A percentile compares a stretch with the other conserved stretches of the same genome.
phyloP scores from a whole-genome alignment of 1,140 invertebrate genomes.

The Sminthurinus signatus region DNA sequence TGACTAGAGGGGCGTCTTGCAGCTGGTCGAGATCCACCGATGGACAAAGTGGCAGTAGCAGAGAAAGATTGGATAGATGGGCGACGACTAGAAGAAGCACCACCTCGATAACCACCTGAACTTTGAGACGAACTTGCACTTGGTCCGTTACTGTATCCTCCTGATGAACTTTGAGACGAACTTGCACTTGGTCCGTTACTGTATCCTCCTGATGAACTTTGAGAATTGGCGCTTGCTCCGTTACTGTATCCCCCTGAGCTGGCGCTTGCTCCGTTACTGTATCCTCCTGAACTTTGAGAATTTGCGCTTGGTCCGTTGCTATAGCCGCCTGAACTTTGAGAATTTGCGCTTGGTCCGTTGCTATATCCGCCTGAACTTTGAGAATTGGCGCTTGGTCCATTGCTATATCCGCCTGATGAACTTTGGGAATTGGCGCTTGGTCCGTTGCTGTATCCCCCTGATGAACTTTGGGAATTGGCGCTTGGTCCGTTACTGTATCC shows the following conservation, averaged over 20 bases:
- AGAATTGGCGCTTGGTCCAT: not conserved
- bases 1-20: too few species aligned
- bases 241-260: slow-evolving; percentile 2
- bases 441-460: not conserved
- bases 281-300: not conserved
- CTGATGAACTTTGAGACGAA: too few species aligned
- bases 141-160: too few species aligned
- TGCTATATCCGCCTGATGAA: not conserved
- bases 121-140: too few species aligned
- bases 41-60: too few species aligned
- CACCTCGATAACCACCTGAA: too few species aligned
- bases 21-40: too few species aligned
- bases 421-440: not conserved
- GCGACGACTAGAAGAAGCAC: too few species aligned
- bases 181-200: not conserved
- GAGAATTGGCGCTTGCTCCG: too few species aligned
- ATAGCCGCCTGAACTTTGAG: not conserved
- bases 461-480: not conserved
- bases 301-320: not conserved
- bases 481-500: not conserved
- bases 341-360: slow-evolving; percentile 1
- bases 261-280: too few species aligned
- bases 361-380: not conserved
- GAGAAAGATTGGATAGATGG: too few species aligned
- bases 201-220: not conserved